Evolutionary conservation across 2,888 invertebrate genomes (phyloP).

Genomic region (Rambutsinella grinnellia): DNA sequence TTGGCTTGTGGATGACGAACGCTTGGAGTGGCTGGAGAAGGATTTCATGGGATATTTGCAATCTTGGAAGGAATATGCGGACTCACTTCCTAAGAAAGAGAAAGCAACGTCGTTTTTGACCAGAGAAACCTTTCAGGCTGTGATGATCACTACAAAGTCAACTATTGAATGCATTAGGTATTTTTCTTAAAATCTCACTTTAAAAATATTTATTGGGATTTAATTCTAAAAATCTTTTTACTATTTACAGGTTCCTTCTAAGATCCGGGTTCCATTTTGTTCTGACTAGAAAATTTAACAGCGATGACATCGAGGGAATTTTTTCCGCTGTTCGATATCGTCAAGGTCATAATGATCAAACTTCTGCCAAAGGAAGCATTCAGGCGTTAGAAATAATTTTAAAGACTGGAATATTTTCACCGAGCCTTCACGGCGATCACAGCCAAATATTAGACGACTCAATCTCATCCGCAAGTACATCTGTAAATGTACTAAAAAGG

Average conservation of each 20-base stretch:
- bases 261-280: conserved; percentile 33
- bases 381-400: conserved; percentile 36
- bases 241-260: conserved; percentile 24
- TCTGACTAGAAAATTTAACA: conserved; percentile 24
- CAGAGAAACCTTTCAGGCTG: conserved; percentile 26
- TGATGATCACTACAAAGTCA: conserved; percentile 24
- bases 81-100: neutral
- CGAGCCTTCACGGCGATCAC: neutral
- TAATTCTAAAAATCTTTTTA: neutral
- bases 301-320: conserved; percentile 37
- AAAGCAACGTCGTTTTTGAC: conserved; percentile 21
- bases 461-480: neutral
- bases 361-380: conserved; percentile 6
- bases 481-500: neutral
- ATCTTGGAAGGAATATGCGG: neutral
- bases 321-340: conserved; percentile 23
- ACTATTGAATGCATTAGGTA: conserved; percentile 30
- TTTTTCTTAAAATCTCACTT: neutral
- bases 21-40: conserved; percentile 6
- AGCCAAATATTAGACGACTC: neutral
- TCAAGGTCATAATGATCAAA: conserved; percentile 35
- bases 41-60: neutral
- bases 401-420: conserved; percentile 33
- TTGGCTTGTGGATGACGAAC: conserved; percentile 9
- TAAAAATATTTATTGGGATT: neutral